These are phyloP conservation scores for Hycleus cichorii DNA, from an alignment of 1,140 invertebrate species.

Conservation along the genomic window DNA sequence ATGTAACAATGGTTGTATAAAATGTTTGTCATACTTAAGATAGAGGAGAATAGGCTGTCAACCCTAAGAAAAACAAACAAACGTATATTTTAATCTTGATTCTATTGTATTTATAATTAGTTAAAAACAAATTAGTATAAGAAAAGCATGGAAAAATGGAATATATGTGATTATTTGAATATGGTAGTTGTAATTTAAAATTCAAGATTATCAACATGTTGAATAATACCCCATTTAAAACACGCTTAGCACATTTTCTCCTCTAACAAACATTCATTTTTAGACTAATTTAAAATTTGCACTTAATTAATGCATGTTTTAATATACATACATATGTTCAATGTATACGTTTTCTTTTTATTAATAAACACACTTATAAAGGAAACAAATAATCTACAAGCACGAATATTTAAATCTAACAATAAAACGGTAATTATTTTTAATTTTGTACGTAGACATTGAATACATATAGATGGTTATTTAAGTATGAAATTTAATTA, in stretches of 20 bases:
- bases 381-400: too few species aligned
- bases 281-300: too few species aligned
- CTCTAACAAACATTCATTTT: too few species aligned
- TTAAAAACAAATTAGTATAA: conserved; percentile 4
- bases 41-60: neutral
- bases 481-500: conserved; percentile 32
- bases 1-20: conserved; percentile 13
- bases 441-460: neutral
- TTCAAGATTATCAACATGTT: conserved; percentile 7
- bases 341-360: too few species aligned
- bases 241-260: neutral
- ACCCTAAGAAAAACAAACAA: neutral
- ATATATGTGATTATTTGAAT: too few species aligned
- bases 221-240: conserved; percentile 5
- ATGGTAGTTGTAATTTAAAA: neutral
- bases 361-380: too few species aligned
- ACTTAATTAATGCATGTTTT: too few species aligned
- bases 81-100: conserved; percentile 4
- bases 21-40: conserved; percentile 16
- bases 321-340: too few species aligned
- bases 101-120: conserved; percentile 2
- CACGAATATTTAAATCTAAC: too few species aligned
- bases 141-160: too few species aligned
- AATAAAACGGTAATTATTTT: too few species aligned
- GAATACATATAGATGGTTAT: conserved; percentile 21